Evolutionary conservation across 2,113 vertebrate species (phyloP).

Genomic region (Panthera leo): DNA sequence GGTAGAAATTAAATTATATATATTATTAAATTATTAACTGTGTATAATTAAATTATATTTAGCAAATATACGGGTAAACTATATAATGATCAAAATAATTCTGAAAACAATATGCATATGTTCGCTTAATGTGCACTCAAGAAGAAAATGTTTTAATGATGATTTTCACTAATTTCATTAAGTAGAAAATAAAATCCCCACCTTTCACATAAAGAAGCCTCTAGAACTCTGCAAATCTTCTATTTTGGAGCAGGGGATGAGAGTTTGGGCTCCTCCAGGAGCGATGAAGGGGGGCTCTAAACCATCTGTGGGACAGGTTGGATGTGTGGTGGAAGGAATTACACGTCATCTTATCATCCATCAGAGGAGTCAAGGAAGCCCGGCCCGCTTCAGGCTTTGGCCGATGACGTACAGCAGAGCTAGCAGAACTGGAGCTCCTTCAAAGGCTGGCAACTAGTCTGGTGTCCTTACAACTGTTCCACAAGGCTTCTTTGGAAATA

Average conservation of each 20-base stretch:
- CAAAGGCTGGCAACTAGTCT: not conserved
- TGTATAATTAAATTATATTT: not conserved
- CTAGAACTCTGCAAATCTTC: not conserved
- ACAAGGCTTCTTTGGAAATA: not conserved
- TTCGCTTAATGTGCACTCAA: not conserved
- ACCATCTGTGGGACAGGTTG: not conserved
- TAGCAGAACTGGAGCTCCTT: not conserved
- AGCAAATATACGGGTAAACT: not conserved
- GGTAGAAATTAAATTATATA: slow-evolving; percentile 1
- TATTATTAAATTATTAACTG: not conserved
- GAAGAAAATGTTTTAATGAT: not conserved
- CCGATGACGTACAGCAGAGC: not conserved
- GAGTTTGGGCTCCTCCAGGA: no score
- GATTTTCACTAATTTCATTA: not conserved
- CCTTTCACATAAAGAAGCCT: not conserved
- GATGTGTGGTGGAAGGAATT: not conserved
- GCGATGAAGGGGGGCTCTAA: not conserved
- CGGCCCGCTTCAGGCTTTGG: not conserved
- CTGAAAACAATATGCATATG: not conserved
- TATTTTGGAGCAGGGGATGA: not conserved
- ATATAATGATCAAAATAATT: not conserved
- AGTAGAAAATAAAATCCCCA: not conserved
- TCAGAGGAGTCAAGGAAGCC: not conserved
- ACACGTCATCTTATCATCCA: not conserved
- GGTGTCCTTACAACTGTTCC: not conserved